Conservation (phyloP, 2,113 vertebrate genomes). For the Suncus etruscus region DNA sequence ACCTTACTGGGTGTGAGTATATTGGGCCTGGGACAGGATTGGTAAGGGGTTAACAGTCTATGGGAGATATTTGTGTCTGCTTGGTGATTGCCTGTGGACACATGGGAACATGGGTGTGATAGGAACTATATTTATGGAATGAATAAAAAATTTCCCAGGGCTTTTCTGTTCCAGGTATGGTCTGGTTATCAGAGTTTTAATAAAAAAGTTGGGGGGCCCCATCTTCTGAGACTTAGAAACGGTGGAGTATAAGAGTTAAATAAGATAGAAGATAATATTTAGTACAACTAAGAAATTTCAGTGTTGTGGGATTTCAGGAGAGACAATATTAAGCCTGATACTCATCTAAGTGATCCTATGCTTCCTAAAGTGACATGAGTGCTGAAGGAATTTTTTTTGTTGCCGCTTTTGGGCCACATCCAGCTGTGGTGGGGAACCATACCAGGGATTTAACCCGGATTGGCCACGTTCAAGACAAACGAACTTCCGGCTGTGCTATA, state of each 20-base stretch:
- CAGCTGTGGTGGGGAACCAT: too few relatives aligned
- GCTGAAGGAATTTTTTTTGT: background rate
- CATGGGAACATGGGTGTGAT: background rate
- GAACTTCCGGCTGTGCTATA: too few relatives aligned
- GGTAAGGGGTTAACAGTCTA: slow-evolving; percentile 25
- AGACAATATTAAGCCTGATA: too few relatives aligned
- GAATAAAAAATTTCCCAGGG: slow-evolving; percentile 33
- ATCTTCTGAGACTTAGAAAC: slow-evolving; percentile 31
- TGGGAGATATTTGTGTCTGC: slow-evolving; percentile 34
- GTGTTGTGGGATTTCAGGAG: slow-evolving; percentile 4
- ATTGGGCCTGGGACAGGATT: slow-evolving; percentile 63
- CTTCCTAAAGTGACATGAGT: background rate
- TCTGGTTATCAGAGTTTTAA: background rate
- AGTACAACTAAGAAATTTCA: slow-evolving; percentile 37
- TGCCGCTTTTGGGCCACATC: too few relatives aligned
- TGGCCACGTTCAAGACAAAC: too few relatives aligned
- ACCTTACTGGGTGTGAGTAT: slow-evolving; percentile 76
- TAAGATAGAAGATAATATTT: background rate
- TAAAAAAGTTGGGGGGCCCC: background rate
- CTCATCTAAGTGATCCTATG: too few relatives aligned
- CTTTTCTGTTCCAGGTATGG: slow-evolving; percentile 24
- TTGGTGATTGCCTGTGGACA: slow-evolving; percentile 45
- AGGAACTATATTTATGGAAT: slow-evolving; percentile 30
- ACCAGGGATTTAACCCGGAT: too few relatives aligned
- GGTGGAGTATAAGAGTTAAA: background rate